Base-by-base conservation (phyloP, 1,140 invertebrate genomes). In the Hermetia illucens region DNA sequence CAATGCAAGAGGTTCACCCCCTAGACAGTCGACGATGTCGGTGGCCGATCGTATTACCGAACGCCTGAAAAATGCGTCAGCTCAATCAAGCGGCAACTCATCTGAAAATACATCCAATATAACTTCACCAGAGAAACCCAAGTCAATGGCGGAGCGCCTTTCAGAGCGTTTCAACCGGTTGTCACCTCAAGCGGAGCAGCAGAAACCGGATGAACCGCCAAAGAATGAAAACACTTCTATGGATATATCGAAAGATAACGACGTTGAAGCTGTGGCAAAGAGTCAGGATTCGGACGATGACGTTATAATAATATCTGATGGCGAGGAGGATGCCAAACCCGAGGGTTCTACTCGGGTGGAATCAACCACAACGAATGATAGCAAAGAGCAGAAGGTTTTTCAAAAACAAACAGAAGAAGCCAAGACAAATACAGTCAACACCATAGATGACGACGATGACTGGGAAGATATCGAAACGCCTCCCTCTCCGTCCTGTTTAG, bases 391-490 rank as follows among this genome's bases (percentile, higher is more conserved):
- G n/a, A n/a, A n/a, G n/a, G n/a, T n/a, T n/a, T n/a, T n/a, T n/a
- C n/a, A n/a, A n/a, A n/a, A n/a, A n/a, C 8, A 27, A 27, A 8
- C 24, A 9, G n/a, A 9, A n/a, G 24, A 27, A 27, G 24, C n/a
- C 24, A n/a, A 27, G 8, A 27, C 24, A 8, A n/a, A 27, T 9
- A 27, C 8, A 9, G 24, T n/a, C 24, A n/a, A 27, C n/a, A n/a
- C n/a, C n/a, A n/a, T n/a, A 15, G 38, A 39, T n/a, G 44, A 45
- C 18, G 44, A 45, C 25, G 41, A 43, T 5, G 27, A 42, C 22
- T 45, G 40, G 44, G 44, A 45, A 32, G 44, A 45, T 40, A 43
- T 45, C 35, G 44, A 32, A 32, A 5, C 17, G 17, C n/a, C n/a
- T n/a, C n/a, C n/a, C n/a, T n/a, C n/a, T n/a, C n/a, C n/a, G n/a